Conservation (phyloP, 1,140 invertebrate species). For the Leucophenga varia region DNA sequence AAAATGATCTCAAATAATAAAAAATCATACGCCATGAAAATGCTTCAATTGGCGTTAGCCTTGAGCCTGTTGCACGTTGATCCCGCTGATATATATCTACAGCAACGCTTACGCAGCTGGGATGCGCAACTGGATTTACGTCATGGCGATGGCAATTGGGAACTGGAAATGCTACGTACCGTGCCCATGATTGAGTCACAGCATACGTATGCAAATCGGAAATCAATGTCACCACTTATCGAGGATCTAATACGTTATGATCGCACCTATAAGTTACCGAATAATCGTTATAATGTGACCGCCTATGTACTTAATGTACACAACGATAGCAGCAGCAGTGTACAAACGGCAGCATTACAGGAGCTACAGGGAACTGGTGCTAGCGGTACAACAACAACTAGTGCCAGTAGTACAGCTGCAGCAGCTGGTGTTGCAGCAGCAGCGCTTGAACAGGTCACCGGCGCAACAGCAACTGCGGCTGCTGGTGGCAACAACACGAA, state of each 20-base stretch:
- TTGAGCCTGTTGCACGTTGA: conserved; percentile 74
- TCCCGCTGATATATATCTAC: conserved; percentile 66
- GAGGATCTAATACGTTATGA: conserved; percentile 62
- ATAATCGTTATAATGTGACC: conserved; percentile 58
- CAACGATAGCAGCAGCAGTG: conserved; percentile 34
- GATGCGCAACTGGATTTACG: conserved; percentile 59
- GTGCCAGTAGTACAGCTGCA: conserved; percentile 2
- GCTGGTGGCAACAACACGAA: conserved; percentile 20
- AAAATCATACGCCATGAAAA: conserved; percentile 71
- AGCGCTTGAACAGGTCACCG: not conserved
- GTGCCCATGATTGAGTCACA: conserved; percentile 58
- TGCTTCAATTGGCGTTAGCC: conserved; percentile 73
- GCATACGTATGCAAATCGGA: conserved; percentile 69
- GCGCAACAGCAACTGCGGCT: not conserved
- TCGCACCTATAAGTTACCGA: conserved; percentile 33
- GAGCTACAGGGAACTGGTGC: conserved; percentile 33
- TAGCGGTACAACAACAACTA: conserved; percentile 6
- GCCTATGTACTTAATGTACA: conserved; percentile 63
- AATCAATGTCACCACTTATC: conserved; percentile 67
- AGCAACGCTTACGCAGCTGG: conserved; percentile 38
- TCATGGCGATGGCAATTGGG: conserved; percentile 60
- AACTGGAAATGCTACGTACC: conserved; percentile 62
- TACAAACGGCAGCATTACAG: conserved; percentile 46
- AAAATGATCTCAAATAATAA: conserved; percentile 69
- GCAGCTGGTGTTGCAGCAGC: conserved; percentile 6